Conservation (phyloP, 2,113 vertebrate genomes). For the Pituophis catenifer region DNA sequence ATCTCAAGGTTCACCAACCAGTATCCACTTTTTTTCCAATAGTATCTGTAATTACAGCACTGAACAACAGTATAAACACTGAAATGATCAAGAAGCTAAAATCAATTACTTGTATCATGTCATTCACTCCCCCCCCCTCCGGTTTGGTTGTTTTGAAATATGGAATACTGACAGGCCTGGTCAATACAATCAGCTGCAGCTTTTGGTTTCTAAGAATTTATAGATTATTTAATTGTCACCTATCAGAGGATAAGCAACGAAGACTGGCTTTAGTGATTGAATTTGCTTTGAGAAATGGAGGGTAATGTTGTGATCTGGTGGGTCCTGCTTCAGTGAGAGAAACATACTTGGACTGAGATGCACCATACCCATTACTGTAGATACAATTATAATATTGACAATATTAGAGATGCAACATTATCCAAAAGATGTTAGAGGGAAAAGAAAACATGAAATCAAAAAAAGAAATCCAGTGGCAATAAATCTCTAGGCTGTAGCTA, state of each 20-base stretch:
- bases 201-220: neutral
- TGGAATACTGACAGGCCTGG: neutral
- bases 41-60: neutral
- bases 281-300: neutral
- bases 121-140: too few species aligned
- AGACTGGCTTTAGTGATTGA: neutral
- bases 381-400: neutral
- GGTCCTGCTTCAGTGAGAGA: neutral
- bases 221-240: neutral
- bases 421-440: neutral
- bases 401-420: neutral
- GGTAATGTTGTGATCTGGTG: neutral
- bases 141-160: neutral
- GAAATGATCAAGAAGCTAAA: neutral
- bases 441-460: neutral
- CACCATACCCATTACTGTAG: neutral
- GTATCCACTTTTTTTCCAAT: neutral
- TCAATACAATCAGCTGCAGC: neutral
- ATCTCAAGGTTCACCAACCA: neutral
- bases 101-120: neutral
- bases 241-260: neutral
- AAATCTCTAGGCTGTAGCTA: neutral
- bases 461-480: fast-evolving
- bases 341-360: neutral
- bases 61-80: neutral